Evolutionary conservation across 2,113 vertebrate species (phyloP).

Genomic region (Catagonus wagneri): DNA sequence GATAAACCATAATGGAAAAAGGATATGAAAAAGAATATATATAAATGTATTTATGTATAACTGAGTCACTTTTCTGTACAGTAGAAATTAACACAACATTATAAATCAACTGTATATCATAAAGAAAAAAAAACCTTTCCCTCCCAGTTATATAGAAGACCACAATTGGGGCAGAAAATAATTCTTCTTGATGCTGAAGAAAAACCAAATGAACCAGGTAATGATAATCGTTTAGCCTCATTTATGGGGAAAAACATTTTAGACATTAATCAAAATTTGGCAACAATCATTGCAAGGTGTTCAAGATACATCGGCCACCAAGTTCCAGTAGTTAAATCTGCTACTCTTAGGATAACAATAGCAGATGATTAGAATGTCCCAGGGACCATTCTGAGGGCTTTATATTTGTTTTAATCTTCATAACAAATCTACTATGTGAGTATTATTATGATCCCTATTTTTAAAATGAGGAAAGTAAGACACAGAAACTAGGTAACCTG

Average conservation of each 20-base stretch:
- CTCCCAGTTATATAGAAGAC: not conserved
- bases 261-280: slow-evolving; percentile 40
- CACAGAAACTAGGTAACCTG: not conserved
- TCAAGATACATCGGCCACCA: not conserved
- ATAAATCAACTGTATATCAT: no score
- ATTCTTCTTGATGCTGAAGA: not conserved
- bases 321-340: not conserved
- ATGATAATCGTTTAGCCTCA: not conserved
- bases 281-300: not conserved
- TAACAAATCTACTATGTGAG: not conserved
- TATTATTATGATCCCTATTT: not conserved
- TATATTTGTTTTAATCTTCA: not conserved
- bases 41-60: no score
- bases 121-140: not conserved
- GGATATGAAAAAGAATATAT: no score
- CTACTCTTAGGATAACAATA: not conserved
- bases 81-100: no score
- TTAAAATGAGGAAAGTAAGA: not conserved
- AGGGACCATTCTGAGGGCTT: not conserved
- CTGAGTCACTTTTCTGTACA: no score
- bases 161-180: not conserved
- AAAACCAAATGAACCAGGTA: not conserved
- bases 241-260: not conserved
- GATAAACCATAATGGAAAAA: no score
- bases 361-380: not conserved